phyloP scores from a whole-genome alignment of 2,888 invertebrate species.

The Hyles lineata region DNA sequence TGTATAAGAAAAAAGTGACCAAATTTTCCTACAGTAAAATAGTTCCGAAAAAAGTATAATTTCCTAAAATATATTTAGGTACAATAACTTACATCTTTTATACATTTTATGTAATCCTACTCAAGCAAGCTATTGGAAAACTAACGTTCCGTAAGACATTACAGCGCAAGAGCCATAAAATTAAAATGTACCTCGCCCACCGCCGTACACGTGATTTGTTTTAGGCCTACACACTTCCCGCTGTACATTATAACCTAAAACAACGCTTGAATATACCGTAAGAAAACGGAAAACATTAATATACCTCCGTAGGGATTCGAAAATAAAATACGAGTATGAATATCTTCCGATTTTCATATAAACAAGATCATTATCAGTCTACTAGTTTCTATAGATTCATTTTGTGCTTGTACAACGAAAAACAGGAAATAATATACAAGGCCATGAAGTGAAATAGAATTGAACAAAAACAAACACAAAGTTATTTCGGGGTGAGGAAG shows the following conservation, averaged over 20 bases:
- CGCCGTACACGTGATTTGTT: neutral
- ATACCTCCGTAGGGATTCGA: neutral
- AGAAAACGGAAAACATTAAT: neutral
- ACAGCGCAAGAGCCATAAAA: neutral
- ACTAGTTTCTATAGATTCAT: neutral
- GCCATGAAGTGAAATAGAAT: neutral
- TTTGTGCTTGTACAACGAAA: neutral
- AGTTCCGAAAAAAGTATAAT: too few relatives aligned
- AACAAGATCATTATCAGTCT: neutral
- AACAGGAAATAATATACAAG: conserved; percentile 5
- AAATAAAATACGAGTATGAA: conserved; percentile 2
- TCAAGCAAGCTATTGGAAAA: neutral
- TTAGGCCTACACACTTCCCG: neutral
- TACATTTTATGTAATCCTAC: neutral
- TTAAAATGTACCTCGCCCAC: neutral
- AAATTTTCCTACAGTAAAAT: too few relatives aligned
- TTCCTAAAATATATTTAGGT: too few relatives aligned
- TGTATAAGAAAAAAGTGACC: too few relatives aligned
- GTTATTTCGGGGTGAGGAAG: neutral
- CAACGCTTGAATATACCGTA: neutral
- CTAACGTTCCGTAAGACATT: neutral
- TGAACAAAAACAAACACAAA: neutral
- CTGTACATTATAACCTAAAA: conserved; percentile 10
- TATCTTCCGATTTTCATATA: conserved; percentile 11
- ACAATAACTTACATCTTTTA: too few relatives aligned